phyloP scores from a whole-genome alignment of 2,797 vertebrate species.

The Pseudopleuronectes americanus region DNA sequence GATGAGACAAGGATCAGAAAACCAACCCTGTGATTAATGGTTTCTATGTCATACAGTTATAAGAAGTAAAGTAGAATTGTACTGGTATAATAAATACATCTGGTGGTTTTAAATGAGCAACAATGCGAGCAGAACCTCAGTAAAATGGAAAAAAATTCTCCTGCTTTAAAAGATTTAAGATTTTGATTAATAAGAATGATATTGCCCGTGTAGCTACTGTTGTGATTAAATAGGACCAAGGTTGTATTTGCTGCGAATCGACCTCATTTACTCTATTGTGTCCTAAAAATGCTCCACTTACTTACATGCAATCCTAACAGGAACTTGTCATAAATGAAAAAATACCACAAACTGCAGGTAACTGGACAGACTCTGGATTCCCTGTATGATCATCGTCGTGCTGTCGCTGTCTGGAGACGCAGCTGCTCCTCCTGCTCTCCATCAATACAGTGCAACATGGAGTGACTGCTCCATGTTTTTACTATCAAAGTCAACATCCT shows the following conservation, averaged over 20 bases:
- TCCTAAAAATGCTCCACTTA: slow-evolving; percentile 10
- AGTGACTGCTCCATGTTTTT: slow-evolving; percentile 68
- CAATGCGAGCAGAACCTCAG: not conserved
- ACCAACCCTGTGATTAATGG: slow-evolving; percentile 17
- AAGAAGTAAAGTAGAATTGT: slow-evolving; percentile 17
- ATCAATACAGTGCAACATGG: slow-evolving; percentile 59
- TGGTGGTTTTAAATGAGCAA: slow-evolving; percentile 2
- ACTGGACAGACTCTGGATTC: slow-evolving; percentile 20
- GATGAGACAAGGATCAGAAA: slow-evolving; percentile 13
- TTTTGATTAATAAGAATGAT: not conserved
- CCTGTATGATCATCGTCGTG: slow-evolving; percentile 58
- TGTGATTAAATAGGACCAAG: not conserved
- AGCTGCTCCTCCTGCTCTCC: slow-evolving; percentile 21
- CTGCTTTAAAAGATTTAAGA: too few relatives aligned
- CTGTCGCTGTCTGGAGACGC: slow-evolving; percentile 46
- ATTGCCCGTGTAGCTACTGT: not conserved
- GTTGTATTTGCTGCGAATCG: not conserved
- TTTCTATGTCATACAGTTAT: slow-evolving; percentile 7
- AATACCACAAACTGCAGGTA: slow-evolving; percentile 28
- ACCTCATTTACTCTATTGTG: slow-evolving; percentile 17
- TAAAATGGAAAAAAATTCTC: too few relatives aligned
- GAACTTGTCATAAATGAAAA: slow-evolving; percentile 12
- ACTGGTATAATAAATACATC: not conserved
- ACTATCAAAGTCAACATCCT: slow-evolving; percentile 79
- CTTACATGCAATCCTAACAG: not conserved